phyloP scores from a whole-genome alignment of 2,888 invertebrate species.

The Trachelus iudaicus region DNA sequence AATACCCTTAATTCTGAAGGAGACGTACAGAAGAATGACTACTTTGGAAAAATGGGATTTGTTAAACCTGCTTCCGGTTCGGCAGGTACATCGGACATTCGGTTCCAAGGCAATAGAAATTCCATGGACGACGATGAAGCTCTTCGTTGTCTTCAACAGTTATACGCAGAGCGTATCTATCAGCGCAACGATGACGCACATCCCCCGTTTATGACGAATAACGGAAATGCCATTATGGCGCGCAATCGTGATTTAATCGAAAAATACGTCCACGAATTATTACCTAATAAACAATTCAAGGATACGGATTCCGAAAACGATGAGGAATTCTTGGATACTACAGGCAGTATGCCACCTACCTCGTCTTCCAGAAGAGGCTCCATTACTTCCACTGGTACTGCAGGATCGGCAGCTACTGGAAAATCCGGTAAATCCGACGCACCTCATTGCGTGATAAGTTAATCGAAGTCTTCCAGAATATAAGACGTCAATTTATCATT shows the following conservation, averaged over 20 bases:
- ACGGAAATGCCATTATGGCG: slow-evolving; percentile 37
- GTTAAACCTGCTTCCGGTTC: neutral
- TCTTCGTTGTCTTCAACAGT: slow-evolving; percentile 35
- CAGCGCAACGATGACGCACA: neutral
- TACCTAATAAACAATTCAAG: slow-evolving; percentile 24
- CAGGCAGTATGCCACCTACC: slow-evolving; percentile 45
- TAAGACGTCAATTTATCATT: neutral
- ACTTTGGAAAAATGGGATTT: slow-evolving; percentile 7
- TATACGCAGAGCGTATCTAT: slow-evolving; percentile 24
- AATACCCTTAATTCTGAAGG: slow-evolving; percentile 2
- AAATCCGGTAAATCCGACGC: slow-evolving; percentile 17
- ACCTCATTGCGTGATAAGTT: slow-evolving; percentile 12
- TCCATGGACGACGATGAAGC: slow-evolving; percentile 30
- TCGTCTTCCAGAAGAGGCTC: slow-evolving; percentile 46
- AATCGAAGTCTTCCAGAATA: neutral
- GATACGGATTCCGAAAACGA: slow-evolving; percentile 58
- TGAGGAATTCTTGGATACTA: slow-evolving; percentile 61
- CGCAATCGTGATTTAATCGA: slow-evolving; percentile 52
- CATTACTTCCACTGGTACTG: slow-evolving; percentile 46
- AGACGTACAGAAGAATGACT: slow-evolving; percentile 1
- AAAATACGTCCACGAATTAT: slow-evolving; percentile 44
- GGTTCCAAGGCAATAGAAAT: neutral
- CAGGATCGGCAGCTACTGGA: slow-evolving; percentile 21
- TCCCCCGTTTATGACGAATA: slow-evolving; percentile 35
- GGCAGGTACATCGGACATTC: neutral